Evolutionary conservation across 1,140 invertebrate genomes (phyloP).

Genomic region (Physella acuta): DNA sequence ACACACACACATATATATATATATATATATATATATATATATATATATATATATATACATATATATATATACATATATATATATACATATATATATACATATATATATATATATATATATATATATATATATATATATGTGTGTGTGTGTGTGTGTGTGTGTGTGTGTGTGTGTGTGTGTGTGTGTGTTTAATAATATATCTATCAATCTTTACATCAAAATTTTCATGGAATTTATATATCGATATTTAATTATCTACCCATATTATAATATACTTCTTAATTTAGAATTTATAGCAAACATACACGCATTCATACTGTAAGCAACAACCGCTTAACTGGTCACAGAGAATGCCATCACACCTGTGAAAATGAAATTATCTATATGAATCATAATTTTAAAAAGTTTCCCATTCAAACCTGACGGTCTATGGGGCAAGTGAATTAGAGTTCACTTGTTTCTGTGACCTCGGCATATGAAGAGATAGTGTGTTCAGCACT

Average conservation of each 20-base stretch:
- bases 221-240: neutral
- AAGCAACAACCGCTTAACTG: too few relatives aligned
- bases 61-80: neutral
- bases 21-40: neutral
- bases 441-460: too few relatives aligned
- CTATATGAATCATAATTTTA: too few relatives aligned
- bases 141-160: neutral
- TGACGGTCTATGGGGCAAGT: too few relatives aligned
- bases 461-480: too few relatives aligned
- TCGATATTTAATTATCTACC: neutral
- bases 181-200: neutral
- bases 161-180: neutral
- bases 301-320: too few relatives aligned
- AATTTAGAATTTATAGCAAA: too few relatives aligned
- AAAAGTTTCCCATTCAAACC: too few relatives aligned
- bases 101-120: neutral
- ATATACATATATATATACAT: neutral
- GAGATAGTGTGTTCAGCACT: too few relatives aligned
- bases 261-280: neutral
- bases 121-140: neutral
- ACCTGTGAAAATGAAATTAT: too few relatives aligned
- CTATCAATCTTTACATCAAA: neutral
- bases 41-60: slow-evolving; percentile 1
- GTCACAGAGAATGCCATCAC: too few relatives aligned
- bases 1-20: slow-evolving; percentile 6